Evolutionary conservation across 2,797 vertebrate species (phyloP).

Genomic region (Salarias fasciatus): DNA sequence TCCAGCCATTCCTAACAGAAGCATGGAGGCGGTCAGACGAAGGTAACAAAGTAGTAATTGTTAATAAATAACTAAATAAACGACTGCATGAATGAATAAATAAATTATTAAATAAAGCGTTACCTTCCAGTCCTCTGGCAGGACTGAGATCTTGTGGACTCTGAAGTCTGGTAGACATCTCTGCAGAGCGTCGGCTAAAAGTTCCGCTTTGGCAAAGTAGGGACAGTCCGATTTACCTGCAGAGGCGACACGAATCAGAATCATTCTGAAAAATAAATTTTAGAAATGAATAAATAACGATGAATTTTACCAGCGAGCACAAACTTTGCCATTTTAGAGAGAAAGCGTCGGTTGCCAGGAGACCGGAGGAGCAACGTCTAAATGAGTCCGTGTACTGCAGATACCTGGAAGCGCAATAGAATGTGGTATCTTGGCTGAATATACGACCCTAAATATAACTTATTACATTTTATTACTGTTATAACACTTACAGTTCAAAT

Average conservation of each 20-base stretch:
- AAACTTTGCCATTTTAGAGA: constrained; percentile 85
- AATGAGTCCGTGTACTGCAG: constrained; percentile 34
- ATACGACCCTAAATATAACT: no score
- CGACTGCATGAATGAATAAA: no score
- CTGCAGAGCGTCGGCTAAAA: constrained; percentile 88
- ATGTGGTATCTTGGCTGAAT: no score
- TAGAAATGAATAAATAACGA: no score
- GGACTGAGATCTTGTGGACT: constrained; percentile 87
- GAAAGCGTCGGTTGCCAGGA: constrained; percentile 67
- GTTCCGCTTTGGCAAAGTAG: constrained; percentile 90
- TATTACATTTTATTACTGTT: no score
- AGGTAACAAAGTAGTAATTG: background rate
- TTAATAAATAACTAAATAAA: background rate
- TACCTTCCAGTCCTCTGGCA: constrained; percentile 91
- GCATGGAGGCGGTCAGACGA: no score
- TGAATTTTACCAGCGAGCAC: constrained; percentile 89
- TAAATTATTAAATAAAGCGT: no score
- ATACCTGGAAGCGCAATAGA: no score
- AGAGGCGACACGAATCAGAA: no score
- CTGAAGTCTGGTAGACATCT: constrained; percentile 87
- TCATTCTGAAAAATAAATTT: no score
- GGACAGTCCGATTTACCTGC: constrained; percentile 90
- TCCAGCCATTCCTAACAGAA: constrained; percentile 86
- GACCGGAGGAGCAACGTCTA: constrained; percentile 38
- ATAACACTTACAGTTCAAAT: no score